These are phyloP conservation scores for Mobula birostris DNA, from an alignment of 2,113 vertebrate species.

Conservation along the genomic window DNA sequence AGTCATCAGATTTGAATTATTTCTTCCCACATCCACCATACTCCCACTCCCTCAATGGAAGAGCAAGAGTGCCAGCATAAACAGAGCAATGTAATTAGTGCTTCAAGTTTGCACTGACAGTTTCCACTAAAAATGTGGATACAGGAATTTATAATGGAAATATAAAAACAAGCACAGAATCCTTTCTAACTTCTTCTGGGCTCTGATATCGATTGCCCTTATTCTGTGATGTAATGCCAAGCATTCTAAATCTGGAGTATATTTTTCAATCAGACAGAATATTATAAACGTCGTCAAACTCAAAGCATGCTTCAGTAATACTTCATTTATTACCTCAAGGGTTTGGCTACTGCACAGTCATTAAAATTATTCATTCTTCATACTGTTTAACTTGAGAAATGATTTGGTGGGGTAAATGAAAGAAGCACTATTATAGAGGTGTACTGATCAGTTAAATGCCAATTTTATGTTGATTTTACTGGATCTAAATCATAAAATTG, in stretches of 20 bases:
- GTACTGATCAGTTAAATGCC: not conserved
- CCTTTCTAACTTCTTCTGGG: constrained; percentile 21
- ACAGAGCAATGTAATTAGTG: constrained; percentile 15
- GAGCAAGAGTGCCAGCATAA: constrained; percentile 9
- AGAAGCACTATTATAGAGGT: not conserved
- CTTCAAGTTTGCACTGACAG: not conserved
- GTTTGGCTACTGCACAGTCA: not conserved
- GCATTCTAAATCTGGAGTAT: not conserved
- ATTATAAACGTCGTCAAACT: not conserved
- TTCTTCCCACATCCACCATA: not conserved
- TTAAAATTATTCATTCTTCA: constrained; percentile 6
- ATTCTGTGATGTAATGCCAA: constrained; percentile 8
- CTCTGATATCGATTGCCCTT: not conserved
- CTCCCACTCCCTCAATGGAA: not conserved
- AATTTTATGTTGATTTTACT: not conserved
- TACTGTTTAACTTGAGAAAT: not conserved
- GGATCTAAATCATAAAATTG: not conserved
- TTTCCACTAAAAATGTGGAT: constrained; percentile 13
- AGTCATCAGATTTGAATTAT: not conserved
- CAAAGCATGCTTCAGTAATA: not conserved
- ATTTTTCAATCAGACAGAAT: constrained; percentile 14
- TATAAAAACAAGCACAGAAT: constrained; percentile 24
- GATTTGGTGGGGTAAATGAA: not conserved
- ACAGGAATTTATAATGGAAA: constrained; percentile 12
- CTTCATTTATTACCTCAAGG: not conserved